Evolutionary conservation across 2,113 vertebrate species (phyloP).

Genomic region (Pantherophis guttatus): DNA sequence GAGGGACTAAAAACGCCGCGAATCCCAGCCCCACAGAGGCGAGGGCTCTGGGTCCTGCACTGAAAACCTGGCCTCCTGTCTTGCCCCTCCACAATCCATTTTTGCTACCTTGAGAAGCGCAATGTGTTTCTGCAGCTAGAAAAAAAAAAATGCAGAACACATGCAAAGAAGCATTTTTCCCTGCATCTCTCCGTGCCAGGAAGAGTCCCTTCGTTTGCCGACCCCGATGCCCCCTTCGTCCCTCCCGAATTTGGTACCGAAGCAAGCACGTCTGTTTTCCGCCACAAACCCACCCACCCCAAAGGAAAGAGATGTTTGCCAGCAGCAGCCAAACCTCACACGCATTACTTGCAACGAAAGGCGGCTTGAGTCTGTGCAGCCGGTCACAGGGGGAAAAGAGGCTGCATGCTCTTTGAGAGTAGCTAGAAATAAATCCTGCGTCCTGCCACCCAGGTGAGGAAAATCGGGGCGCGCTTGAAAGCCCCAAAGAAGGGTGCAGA

Average conservation of each 20-base stretch:
- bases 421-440: not conserved
- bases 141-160: conserved; percentile 18
- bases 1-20: too few relatives aligned
- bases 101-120: conserved; percentile 50
- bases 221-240: too few relatives aligned
- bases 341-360: not conserved
- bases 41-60: too few relatives aligned
- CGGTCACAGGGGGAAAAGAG: not conserved
- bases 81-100: not conserved
- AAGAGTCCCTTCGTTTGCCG: not conserved
- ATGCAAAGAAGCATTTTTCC: not conserved
- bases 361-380: too few relatives aligned
- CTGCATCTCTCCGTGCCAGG: not conserved
- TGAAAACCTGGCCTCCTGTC: not conserved
- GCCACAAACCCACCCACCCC: too few relatives aligned
- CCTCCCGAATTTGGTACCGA: not conserved
- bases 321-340: not conserved
- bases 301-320: not conserved
- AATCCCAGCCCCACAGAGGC: not conserved
- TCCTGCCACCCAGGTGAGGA: not conserved
- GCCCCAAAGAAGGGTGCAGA: not conserved
- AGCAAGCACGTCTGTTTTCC: not conserved
- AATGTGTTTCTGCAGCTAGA: conserved; percentile 29
- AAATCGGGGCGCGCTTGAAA: not conserved
- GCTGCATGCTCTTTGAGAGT: not conserved